phyloP scores from a whole-genome alignment of 2,113 vertebrate genomes.

The Lamprotornis superbus region DNA sequence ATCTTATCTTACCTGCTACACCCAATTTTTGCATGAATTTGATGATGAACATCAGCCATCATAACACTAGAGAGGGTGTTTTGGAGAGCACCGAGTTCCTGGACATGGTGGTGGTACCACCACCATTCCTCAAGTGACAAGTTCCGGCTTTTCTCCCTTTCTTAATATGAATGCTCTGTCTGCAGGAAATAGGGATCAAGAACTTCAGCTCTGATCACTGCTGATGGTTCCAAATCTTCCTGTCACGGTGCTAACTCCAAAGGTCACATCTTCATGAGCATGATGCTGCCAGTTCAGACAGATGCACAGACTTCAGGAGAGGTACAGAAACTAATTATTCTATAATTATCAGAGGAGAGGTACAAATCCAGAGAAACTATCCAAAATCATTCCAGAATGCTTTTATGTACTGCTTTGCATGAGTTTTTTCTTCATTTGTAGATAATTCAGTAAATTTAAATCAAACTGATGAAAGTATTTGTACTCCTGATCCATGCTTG shows the following conservation, averaged over 20 bases:
- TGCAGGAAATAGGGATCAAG: neutral
- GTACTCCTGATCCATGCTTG: neutral
- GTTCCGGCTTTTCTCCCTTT: neutral
- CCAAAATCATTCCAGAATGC: neutral
- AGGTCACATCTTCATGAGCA: neutral
- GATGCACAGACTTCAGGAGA: neutral
- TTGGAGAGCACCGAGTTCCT: accelerated
- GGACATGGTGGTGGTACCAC: neutral
- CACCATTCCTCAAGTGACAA: accelerated
- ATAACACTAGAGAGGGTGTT: neutral
- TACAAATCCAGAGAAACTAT: neutral
- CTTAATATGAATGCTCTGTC: neutral
- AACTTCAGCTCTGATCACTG: neutral
- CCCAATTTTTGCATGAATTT: neutral
- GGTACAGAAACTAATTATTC: neutral
- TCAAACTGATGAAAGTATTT: neutral
- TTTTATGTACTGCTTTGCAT: neutral
- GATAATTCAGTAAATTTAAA: neutral
- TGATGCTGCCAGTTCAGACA: accelerated
- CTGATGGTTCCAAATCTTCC: neutral
- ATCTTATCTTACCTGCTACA: neutral
- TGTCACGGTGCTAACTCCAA: neutral
- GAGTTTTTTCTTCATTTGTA: neutral
- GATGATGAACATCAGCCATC: neutral
- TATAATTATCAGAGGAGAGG: neutral